These are phyloP conservation scores for Bombus balteatus DNA, from an alignment of 1,140 invertebrate species.

Conservation along the genomic window DNA sequence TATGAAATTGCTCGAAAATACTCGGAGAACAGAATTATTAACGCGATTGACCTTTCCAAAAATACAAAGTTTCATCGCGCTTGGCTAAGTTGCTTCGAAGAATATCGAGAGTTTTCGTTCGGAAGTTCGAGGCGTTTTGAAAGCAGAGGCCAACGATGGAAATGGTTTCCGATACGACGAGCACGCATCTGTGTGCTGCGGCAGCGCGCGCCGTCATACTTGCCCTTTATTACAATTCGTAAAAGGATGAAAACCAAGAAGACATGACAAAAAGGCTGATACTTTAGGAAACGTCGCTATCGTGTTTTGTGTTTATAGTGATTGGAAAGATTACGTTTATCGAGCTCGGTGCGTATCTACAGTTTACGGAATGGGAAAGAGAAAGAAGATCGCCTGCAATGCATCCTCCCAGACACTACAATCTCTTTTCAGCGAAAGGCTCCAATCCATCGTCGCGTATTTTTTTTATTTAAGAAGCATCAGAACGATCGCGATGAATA, in stretches of 20 bases:
- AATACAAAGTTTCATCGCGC: neutral
- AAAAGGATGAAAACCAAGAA: neutral
- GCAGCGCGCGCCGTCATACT: neutral
- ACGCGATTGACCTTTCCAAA: neutral
- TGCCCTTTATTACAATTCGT: neutral
- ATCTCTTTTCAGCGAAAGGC: neutral
- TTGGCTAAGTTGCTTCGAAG: neutral
- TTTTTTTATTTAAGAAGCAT: neutral
- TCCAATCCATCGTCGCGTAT: neutral
- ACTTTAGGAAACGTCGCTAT: neutral
- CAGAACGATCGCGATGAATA: neutral
- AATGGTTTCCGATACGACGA: neutral
- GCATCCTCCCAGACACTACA: neutral
- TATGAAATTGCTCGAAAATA: neutral
- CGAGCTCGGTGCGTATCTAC: neutral
- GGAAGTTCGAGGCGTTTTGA: neutral
- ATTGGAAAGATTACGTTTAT: constrained; percentile 29
- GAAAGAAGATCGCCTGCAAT: neutral
- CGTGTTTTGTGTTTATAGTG: neutral
- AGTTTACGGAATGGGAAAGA: neutral
- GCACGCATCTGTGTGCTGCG: neutral
- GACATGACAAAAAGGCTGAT: neutral
- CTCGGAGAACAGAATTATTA: neutral
- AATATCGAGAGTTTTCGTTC: neutral
- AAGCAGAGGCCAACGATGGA: neutral